These are phyloP conservation scores for Chironomus tepperi DNA, from an alignment of 1,140 invertebrate species.

Conservation along the genomic window DNA sequence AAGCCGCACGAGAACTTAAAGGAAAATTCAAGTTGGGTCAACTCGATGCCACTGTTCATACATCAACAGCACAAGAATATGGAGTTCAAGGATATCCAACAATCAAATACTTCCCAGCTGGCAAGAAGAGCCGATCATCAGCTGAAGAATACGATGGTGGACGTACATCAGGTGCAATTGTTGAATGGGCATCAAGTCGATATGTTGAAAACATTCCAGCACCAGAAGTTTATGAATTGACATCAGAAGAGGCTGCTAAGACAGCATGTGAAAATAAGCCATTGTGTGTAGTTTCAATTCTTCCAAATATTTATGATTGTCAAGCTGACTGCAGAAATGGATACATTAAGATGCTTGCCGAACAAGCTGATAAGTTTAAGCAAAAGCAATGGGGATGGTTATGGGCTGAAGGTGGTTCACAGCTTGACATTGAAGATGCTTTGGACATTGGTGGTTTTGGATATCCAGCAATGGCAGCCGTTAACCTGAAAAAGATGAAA, in stretches of 20 bases:
- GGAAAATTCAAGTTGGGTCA: slow-evolving; percentile 94
- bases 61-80: slow-evolving; percentile 65
- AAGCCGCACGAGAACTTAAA: slow-evolving; percentile 88
- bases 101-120: slow-evolving; percentile 88
- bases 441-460: slow-evolving; percentile 91
- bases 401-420: slow-evolving; percentile 86
- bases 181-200: slow-evolving; percentile 82
- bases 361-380: slow-evolving; percentile 87
- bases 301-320: slow-evolving; percentile 97
- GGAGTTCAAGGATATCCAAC: slow-evolving; percentile 91
- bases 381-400: slow-evolving; percentile 97
- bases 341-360: slow-evolving; percentile 68
- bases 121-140: slow-evolving; percentile 62
- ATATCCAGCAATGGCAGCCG: slow-evolving; percentile 89
- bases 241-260: slow-evolving; percentile 53
- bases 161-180: slow-evolving; percentile 84
- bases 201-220: slow-evolving; percentile 76
- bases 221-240: slow-evolving; percentile 78
- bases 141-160: slow-evolving; percentile 81
- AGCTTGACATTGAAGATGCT: slow-evolving; percentile 74
- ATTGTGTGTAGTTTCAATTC: slow-evolving; percentile 85
- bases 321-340: slow-evolving; percentile 87
- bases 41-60: slow-evolving; percentile 90
- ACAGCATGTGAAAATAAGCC: slow-evolving; percentile 74
- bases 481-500: slow-evolving; percentile 96